Percentiles rank a stretch among this genome's conserved stretches.
Conservation (phyloP, 2,888 invertebrate species). For the Platyscelio sp. region DNA sequence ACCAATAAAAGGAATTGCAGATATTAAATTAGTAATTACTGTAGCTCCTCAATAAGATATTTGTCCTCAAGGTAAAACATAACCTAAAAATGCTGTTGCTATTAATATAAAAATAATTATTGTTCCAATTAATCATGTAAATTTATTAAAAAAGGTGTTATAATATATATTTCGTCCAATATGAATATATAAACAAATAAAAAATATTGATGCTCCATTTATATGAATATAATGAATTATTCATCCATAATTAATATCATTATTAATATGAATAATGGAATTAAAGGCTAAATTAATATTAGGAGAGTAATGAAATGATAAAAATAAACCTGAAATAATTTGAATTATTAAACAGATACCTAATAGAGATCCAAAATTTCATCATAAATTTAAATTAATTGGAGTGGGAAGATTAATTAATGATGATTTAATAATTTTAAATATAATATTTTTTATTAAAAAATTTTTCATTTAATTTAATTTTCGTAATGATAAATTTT, state of each 20-base stretch:
- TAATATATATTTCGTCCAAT: conserved; percentile 89
- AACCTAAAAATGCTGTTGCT: conserved; percentile 92
- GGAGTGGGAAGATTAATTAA: conserved; percentile 88
- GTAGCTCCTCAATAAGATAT: conserved; percentile 94
- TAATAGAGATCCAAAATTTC: conserved; percentile 90
- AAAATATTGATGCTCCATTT: conserved; percentile 91
- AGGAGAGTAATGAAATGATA: conserved; percentile 90
- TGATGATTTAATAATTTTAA: conserved; percentile 88
- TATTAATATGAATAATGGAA: conserved; percentile 90
- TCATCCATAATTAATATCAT: conserved; percentile 91
- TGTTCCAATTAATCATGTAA: conserved; percentile 89
- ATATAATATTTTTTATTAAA: conserved; percentile 75
- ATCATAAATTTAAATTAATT: conserved; percentile 88
- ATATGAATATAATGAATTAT: conserved; percentile 89
- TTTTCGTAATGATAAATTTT: conserved; percentile 82
- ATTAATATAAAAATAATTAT: conserved; percentile 90
- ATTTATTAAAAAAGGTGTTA: conserved; percentile 86
- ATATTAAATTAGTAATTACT: conserved; percentile 92
- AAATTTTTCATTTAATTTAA: conserved; percentile 77
- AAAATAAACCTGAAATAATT: conserved; percentile 89
- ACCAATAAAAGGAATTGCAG: conserved; percentile 91
- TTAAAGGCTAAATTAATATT: conserved; percentile 89
- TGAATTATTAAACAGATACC: conserved; percentile 89
- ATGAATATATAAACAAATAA: conserved; percentile 90
- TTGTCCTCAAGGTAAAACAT: conserved; percentile 93